Conservation (phyloP, 2,113 vertebrate genomes). For the Plecotus auritus region DNA sequence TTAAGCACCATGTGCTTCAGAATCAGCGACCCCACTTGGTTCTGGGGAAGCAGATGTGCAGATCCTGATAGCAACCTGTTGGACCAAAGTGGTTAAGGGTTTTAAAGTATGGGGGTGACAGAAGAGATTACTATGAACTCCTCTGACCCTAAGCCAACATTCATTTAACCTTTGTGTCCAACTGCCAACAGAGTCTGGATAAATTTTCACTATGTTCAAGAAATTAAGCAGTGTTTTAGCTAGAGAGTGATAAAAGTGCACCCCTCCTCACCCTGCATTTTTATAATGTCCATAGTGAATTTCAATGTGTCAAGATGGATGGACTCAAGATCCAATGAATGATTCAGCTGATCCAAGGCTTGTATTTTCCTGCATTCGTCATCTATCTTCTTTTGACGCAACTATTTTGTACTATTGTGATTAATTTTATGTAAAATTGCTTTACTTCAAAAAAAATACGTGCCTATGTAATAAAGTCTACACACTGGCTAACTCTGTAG, state of each 20-base stretch:
- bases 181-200: constrained; percentile 12
- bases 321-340: not conserved
- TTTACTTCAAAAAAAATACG: constrained; percentile 61
- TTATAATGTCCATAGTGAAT: not conserved
- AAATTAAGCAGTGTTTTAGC: not conserved
- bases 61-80: not conserved
- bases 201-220: not conserved
- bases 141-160: not conserved
- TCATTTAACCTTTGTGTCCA: not conserved
- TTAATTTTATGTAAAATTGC: constrained; percentile 76
- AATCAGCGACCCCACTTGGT: not conserved
- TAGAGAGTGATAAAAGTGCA: not conserved
- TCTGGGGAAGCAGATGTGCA: not conserved
- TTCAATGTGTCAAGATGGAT: not conserved
- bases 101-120: not conserved
- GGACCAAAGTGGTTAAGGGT: not conserved
- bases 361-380: constrained; percentile 31
- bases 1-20: not conserved
- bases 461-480: constrained; percentile 82
- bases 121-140: not conserved
- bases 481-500: constrained; percentile 82
- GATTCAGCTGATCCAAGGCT: not conserved
- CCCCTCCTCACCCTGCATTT: not conserved
- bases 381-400: constrained; percentile 33
- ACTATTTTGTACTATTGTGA: constrained; percentile 80